Conservation (phyloP, 2,113 vertebrate species). For the Stercorarius parasiticus region DNA sequence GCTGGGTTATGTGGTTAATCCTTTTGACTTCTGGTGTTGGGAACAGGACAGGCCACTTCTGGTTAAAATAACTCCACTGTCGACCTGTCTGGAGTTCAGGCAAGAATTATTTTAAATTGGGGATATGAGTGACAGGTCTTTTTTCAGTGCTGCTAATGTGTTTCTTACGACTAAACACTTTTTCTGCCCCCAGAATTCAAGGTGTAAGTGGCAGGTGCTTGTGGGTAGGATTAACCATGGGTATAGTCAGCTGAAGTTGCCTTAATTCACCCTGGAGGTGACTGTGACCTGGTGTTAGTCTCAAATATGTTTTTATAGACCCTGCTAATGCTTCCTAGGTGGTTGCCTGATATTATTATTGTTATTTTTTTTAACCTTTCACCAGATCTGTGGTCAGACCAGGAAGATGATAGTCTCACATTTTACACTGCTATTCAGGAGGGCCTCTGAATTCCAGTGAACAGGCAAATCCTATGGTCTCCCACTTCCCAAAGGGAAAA, state of each 20-base stretch:
- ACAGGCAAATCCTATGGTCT: neutral
- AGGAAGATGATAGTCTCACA: rapidly evolving
- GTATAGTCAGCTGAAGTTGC: neutral
- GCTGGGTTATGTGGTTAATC: neutral
- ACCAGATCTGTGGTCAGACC: neutral
- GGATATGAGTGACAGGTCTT: neutral
- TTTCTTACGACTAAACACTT: neutral
- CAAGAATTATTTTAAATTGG: neutral
- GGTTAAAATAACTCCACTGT: slow-evolving; percentile 27
- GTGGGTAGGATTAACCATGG: neutral
- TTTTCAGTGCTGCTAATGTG: neutral
- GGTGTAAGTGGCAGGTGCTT: neutral
- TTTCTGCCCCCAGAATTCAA: neutral
- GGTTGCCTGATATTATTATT: neutral
- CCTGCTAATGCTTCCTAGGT: neutral
- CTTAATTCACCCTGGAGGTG: neutral
- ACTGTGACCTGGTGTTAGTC: neutral
- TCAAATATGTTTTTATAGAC: neutral
- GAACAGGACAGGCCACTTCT: neutral
- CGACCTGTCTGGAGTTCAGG: neutral
- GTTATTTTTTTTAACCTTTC: neutral
- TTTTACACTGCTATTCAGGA: neutral
- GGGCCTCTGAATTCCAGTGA: neutral
- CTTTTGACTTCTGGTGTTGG: neutral
- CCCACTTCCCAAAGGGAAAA: neutral